Evolutionary conservation across 1,140 invertebrate genomes (phyloP), one percentile per base, ranked within the genome.

Genomic region (Dreissena polymorpha): DNA sequence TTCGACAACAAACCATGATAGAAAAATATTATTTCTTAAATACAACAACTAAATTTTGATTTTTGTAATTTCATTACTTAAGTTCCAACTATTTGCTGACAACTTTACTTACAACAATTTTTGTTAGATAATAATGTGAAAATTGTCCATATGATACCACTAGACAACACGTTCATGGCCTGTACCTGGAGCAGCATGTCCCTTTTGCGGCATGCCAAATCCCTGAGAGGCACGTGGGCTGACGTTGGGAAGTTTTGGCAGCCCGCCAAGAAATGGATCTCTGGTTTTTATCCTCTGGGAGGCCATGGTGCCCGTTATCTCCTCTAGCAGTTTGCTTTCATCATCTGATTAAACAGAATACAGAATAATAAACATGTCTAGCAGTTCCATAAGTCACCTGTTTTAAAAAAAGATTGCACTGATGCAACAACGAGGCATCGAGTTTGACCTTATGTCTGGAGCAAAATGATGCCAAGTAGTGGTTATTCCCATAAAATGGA

Each of bases 271-370:
- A 74, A 88, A 89, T 50, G 87, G 87, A 57, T 90, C 86, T 0
- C 76, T 65, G 1, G 72, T 83, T 70, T 88, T 89, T 12, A 87
- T 67, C 12, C 86, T 64, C 25, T 83, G 84, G n/a, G 88, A 79
- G 23, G 87, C 87, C 88, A 91, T 91, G 29, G 83, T 79, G n/a
- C 86, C 84, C 29, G 91, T 91, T 13, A 91, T 89, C 29, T 91
- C 91, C 18, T 89, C 91, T 55, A 91, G 70, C 5, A 91, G 84
- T 72, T 85, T 85, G 70, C 84, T 86, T 63, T 91, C 90, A 89
- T 91, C 91, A 50, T 89, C 89, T 85, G 75, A 14, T 63, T 78
- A 60, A 85, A 51, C 51, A 63, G 63, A 23, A 83, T 29, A 53
- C n/a, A 27, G 29, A 39, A 69, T 2, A 27, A 21, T 27, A n/a